phyloP scores from a whole-genome alignment of 2,113 vertebrate species.

The Tragelaphus buxtoni region DNA sequence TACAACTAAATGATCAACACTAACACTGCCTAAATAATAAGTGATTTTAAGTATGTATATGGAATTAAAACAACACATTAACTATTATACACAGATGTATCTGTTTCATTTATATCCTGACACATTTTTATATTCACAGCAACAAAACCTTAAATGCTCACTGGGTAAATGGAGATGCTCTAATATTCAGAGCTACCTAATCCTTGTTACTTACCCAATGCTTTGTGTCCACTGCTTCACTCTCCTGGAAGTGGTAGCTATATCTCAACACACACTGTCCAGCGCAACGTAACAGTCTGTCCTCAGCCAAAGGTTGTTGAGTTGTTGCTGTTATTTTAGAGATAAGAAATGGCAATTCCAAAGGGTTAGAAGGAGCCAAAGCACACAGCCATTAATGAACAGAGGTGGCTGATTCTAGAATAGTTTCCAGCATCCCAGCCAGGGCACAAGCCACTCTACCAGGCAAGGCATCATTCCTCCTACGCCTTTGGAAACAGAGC shows the following conservation, averaged over 20 bases:
- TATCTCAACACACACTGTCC: neutral
- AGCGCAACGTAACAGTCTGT: neutral
- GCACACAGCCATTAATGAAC: neutral
- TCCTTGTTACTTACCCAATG: rapidly evolving
- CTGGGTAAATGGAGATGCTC: neutral
- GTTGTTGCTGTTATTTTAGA: neutral
- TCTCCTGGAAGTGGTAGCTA: neutral
- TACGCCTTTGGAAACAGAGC: neutral
- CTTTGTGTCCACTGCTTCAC: neutral
- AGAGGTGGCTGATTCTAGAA: neutral
- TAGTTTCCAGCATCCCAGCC: neutral
- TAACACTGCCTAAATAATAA: neutral
- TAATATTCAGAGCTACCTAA: neutral
- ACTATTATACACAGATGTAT: neutral
- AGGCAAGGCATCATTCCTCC: neutral
- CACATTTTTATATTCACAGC: neutral
- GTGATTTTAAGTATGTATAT: neutral
- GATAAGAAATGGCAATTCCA: conserved; percentile 10
- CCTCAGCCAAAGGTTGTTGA: neutral
- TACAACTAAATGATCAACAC: neutral
- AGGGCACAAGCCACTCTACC: neutral
- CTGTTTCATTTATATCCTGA: neutral
- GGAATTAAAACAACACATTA: neutral
- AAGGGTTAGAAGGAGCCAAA: neutral
- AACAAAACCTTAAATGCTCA: neutral